A percentile compares a stretch with the other conserved stretches of the same genome.
Evolutionary conservation across 2,113 vertebrate species (phyloP).

Genomic region (Arizona elegans): DNA sequence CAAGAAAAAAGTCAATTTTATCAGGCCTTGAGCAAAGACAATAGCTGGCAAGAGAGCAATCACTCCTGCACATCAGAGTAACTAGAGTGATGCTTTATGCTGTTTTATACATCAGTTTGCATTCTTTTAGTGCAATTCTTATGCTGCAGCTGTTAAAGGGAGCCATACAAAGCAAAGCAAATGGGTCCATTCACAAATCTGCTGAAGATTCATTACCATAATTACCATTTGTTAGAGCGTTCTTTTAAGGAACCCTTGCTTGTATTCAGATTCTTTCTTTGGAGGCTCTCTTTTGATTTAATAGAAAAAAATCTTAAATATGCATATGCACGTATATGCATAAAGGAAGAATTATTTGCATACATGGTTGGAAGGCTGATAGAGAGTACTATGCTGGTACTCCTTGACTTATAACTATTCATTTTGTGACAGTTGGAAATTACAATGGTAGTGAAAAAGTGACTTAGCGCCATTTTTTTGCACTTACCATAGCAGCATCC

Average conservation of each 20-base stretch:
- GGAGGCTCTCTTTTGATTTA: constrained; percentile 26
- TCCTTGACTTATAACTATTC: neutral
- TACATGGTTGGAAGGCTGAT: constrained; percentile 26
- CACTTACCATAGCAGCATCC: neutral
- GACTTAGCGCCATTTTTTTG: neutral
- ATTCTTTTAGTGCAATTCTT: constrained; percentile 1
- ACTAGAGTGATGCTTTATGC: neutral
- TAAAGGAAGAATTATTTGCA: constrained; percentile 25
- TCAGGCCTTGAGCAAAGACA: constrained; percentile 29
- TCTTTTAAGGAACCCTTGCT: constrained; percentile 15
- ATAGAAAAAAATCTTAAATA: neutral
- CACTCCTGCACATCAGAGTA: neutral
- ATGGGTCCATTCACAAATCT: neutral
- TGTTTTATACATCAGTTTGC: constrained; percentile 9
- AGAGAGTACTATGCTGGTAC: neutral
- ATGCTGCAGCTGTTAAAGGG: neutral
- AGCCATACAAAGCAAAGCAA: neutral
- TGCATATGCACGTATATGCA: neutral
- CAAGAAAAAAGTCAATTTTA: constrained; percentile 17
- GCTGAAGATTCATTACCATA: neutral
- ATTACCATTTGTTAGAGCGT: constrained; percentile 7
- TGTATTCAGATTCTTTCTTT: neutral
- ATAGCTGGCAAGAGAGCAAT: neutral
- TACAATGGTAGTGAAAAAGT: neutral
- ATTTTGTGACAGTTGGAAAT: neutral